Evolutionary conservation across 92 coral and sea anemone species (phyloP), one percentile per base, ranked within the genome.

Genomic region (Umimayanthus chanpuru): DNA sequence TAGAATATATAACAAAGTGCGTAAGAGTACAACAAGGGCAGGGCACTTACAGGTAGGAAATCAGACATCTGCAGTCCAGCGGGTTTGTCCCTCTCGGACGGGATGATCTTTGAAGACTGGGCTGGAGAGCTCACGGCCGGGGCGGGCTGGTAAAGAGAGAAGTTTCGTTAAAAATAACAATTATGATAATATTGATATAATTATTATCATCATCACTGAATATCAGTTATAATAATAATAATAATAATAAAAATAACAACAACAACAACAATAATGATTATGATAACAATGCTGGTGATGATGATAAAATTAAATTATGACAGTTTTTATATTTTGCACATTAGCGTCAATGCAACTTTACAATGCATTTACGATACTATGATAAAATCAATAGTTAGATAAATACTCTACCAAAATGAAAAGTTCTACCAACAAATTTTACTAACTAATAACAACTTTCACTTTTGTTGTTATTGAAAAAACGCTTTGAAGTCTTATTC

Each of bases 61-160:
- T 97, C 99, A n/a, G 96, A 92, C 96, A 97, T 89, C 81, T 94
- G 92, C 68, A 97, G 89, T 28, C 97, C 99, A 74, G 98, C 99
- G 15, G 99, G 99, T 88, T 92, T 97, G 85, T 94, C 94, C 86
- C 99, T 93, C 75, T 95, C 99, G 9, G 99, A 97, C 6, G 99
- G 99, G 26, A 97, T 94, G 68, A 95, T 88, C 28, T 92, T 89
- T 32, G 81, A 88, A 26, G 95, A 92, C 64, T 93, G 89, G 1
- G 92, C 88, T 90, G 90, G 92, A 55, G 80, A 85, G 81, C 85
- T 81, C 43, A 68, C 80, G 18, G 75, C 84, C 16, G 81, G 81
- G 50, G 77, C 85, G 71, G 92, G 92, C 92, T 92, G 41, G 47
- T 43, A 40, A 41, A 10, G 14, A 38, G 36, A 79, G 28, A 53